Evolutionary conservation across 1,140 invertebrate species (phyloP).

Genomic region (Lucilia sericata): DNA sequence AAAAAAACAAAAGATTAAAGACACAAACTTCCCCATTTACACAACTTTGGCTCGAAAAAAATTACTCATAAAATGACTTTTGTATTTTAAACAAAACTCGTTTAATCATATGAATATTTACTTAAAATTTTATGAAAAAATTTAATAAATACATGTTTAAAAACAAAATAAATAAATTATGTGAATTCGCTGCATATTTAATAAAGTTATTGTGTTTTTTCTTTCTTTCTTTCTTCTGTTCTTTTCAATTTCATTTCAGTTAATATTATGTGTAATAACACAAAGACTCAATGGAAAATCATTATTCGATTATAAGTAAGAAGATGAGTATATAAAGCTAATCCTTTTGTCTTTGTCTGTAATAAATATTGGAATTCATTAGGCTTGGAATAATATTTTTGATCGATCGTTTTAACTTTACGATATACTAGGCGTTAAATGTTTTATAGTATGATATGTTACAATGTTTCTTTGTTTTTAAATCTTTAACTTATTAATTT

Average conservation of each 20-base stretch:
- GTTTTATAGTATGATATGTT: too few relatives aligned
- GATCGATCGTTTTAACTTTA: too few relatives aligned
- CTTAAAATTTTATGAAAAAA: not conserved
- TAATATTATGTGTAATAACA: not conserved
- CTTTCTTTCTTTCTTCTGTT: not conserved
- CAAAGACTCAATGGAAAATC: not conserved
- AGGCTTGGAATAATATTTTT: too few relatives aligned
- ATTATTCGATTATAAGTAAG: slow-evolving; percentile 35
- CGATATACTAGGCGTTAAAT: too few relatives aligned
- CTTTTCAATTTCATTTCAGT: slow-evolving; percentile 34
- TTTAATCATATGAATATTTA: not conserved
- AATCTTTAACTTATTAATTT: too few relatives aligned
- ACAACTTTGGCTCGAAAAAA: not conserved
- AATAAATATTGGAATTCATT: too few relatives aligned
- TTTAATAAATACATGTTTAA: not conserved
- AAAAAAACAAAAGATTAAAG: slow-evolving; percentile 27
- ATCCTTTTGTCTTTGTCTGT: too few relatives aligned
- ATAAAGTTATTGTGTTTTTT: slow-evolving; percentile 4
- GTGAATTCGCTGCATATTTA: not conserved
- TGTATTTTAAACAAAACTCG: slow-evolving; percentile 1
- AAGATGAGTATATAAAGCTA: too few relatives aligned
- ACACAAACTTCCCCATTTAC: not conserved
- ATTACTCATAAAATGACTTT: not conserved
- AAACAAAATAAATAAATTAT: not conserved
- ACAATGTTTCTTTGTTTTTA: too few relatives aligned